phyloP scores from a whole-genome alignment of 2,113 vertebrate genomes.

The Xyrauchen texanus region DNA sequence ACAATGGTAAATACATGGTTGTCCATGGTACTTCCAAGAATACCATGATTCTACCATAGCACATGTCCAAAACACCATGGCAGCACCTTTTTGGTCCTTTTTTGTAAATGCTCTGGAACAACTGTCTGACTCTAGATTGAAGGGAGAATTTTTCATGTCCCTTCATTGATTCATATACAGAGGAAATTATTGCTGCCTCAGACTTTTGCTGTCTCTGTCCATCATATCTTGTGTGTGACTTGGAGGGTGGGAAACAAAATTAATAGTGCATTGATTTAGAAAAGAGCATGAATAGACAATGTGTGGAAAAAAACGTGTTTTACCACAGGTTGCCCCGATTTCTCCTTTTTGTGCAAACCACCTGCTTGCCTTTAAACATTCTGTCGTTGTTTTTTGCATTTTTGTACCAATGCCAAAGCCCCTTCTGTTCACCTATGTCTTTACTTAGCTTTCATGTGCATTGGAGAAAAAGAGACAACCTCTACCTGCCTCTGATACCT shows the following conservation, averaged over 20 bases:
- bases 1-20: too few relatives aligned
- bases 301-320: not conserved
- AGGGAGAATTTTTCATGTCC: constrained; percentile 31
- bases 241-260: constrained; percentile 15
- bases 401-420: constrained; percentile 9
- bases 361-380: not conserved
- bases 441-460: constrained; percentile 33
- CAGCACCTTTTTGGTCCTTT: too few relatives aligned
- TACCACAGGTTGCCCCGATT: not conserved
- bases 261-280: not conserved
- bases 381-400: constrained; percentile 8
- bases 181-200: not conserved
- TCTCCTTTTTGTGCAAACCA: constrained; percentile 12
- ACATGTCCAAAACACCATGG: too few relatives aligned
- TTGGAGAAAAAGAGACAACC: constrained; percentile 17
- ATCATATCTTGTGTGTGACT: constrained; percentile 20
- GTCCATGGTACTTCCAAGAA: too few relatives aligned
- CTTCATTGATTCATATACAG: constrained; percentile 33
- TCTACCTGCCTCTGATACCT: constrained; percentile 34
- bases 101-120: not conserved
- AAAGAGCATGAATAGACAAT: not conserved
- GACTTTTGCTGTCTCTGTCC: constrained; percentile 18
- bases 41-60: too few relatives aligned
- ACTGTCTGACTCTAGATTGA: constrained; percentile 30
- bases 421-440: constrained; percentile 22